Conservation (phyloP, 1,140 invertebrate species). For the Bilobella aurantiaca region DNA sequence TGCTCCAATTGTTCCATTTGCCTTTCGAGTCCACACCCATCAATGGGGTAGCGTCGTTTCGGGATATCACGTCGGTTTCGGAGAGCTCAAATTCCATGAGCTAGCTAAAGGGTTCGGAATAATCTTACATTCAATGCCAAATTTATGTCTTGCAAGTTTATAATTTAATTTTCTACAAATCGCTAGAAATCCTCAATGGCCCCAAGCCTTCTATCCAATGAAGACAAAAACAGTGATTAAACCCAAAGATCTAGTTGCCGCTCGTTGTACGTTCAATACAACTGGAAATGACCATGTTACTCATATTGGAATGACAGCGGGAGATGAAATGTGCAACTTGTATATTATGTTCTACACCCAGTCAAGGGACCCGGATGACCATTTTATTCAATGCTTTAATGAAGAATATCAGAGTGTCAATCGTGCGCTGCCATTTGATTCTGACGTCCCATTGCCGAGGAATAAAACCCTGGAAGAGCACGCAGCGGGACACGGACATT, state of each 20-base stretch:
- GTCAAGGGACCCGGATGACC: constrained; percentile 26
- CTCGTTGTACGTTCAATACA: constrained; percentile 42
- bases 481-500: constrained; percentile 35
- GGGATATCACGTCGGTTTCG: constrained; percentile 40
- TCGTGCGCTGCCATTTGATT: constrained; percentile 37
- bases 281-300: constrained; percentile 34
- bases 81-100: constrained; percentile 3
- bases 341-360: constrained; percentile 40
- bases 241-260: constrained; percentile 38
- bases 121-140: too few species aligned
- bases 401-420: constrained; percentile 8
- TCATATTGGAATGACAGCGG: constrained; percentile 44
- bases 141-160: background rate
- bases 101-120: constrained; percentile 31
- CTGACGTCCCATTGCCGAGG: constrained; percentile 41
- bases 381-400: constrained; percentile 23
- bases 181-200: constrained; percentile 43
- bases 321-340: constrained; percentile 61
- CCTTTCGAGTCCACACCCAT: constrained; percentile 52
- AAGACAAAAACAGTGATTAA: constrained; percentile 36
- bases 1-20: constrained; percentile 46
- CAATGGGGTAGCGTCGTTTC: constrained; percentile 44
- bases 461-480: constrained; percentile 43
- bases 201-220: constrained; percentile 44
- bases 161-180: constrained; percentile 36